Base-by-base conservation (phyloP, 2,797 vertebrate species). In the Lutjanus campechanus region DNA sequence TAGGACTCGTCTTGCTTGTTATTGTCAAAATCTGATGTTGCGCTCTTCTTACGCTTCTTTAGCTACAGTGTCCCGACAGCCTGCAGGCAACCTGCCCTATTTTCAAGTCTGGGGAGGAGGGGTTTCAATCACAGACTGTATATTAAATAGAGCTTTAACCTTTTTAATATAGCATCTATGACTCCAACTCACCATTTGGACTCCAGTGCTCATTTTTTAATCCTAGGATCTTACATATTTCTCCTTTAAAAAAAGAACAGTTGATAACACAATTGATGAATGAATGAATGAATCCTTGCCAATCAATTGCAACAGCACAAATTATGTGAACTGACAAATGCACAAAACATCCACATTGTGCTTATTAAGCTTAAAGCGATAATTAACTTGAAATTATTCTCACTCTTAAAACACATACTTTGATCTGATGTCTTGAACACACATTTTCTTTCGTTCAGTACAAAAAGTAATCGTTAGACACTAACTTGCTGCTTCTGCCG, bases 311-410 rank as follows among this genome's bases (percentile, higher is more conserved):
- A 76, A 73, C 67, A 49, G n/a, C 41, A 67, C 55, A 76, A 50
- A 78, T 51, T 50, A 73, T 46, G 69, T 75, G 69, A 76, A 89
- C 63, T 44, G 69, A 83, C 25, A 81, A 95, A 90, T 91, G 89
- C 82, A 90, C 92, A 94, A 84, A 80, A 86, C 86, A 85, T 79
- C 85, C 85, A 92, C 85, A 87, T 94, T 95, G 96, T 94, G 96
- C 96, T 96, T 95, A 93, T 95, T 93, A 95, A 96, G 94, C 96
- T 95, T 96, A 89, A 88, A 82, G 79, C 83, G 49, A 82, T 68
- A 76, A 71, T 67, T 25, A 36, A 69, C 69, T 56, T 49, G 50
- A 55, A 53, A 72, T 82, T 73, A 81, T 69, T 66, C 25, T 76
- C 71, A 79, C 53, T 85, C 40, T 81, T 53, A 5, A 5, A 70